Evolutionary conservation across 2,113 vertebrate species (phyloP), one percentile per base, ranked within the genome.

Genomic region (Camelus bactrianus): DNA sequence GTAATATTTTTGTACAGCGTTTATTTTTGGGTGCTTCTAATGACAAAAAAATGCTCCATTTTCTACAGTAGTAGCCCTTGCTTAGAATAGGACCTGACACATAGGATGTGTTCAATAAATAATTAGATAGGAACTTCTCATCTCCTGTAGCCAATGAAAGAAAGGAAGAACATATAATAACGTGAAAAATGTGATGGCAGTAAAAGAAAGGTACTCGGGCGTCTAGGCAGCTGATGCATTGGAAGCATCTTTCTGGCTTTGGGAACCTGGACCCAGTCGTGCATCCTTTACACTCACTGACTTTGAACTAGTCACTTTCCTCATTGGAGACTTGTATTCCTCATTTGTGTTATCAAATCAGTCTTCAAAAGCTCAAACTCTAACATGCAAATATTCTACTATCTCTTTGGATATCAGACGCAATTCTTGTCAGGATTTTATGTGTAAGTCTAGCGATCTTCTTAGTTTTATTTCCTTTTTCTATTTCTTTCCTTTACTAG

Each of bases 231-330:
- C 67, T 26, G 11, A 24, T 6, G 30, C 30, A 6, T 3, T 11
- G 6, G 58, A 17, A 35, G 10, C 8, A 1, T 42, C 32, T 79
- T 76, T 13, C 42, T 42, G 79, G 6, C 0, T 0, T 1, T 1
- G 12, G 30, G 3, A 24, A 1, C 28, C 28, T 28, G 15, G 6
- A 10, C 19, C 15, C 24, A 35, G 11, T 58, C 32, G 26, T 19
- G 5, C 12, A 1, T 15, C 69, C 8, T 48, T 46, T 6, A n/a
- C 7, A 13, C 4, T 54, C 38, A 15, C 12, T 52, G 56, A 60
- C 62, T 84, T 75, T 26, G 32, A 48, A 69, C 46, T 28, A 32
- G 10, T 38, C 24, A 46, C 28, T 35, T 22, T 4, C 9, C 6
- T 19, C 30, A 19, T 6, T 62, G 14, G 62, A 73, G 48, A 48